phyloP scores from a whole-genome alignment of 2,797 vertebrate genomes.

The Clarias platycephalus region DNA sequence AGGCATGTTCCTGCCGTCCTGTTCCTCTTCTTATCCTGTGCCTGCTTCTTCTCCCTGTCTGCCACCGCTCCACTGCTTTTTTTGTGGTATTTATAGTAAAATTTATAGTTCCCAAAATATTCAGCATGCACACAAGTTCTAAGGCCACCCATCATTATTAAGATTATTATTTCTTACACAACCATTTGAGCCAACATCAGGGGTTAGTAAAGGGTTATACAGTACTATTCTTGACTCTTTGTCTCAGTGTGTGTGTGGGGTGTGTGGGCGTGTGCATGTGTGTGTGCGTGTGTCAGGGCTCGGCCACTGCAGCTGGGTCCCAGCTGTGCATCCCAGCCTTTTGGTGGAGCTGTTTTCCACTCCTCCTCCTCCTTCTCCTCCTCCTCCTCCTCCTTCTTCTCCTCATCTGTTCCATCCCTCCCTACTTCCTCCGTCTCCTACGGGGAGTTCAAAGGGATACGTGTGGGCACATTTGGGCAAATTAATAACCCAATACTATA shows the following conservation, averaged over 20 bases:
- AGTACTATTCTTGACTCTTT: conserved; percentile 38
- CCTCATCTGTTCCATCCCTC: conserved; percentile 36
- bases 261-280: not conserved
- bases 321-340: conserved; percentile 76
- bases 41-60: conserved; percentile 27
- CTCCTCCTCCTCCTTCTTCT: conserved; percentile 33
- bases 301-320: conserved; percentile 72
- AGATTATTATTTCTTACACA: conserved; percentile 75
- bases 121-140: conserved; percentile 28
- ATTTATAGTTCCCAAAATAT: conserved; percentile 45
- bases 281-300: conserved; percentile 48
- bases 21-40: conserved; percentile 26
- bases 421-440: conserved; percentile 57
- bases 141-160: conserved; percentile 75
- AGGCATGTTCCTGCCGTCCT: conserved; percentile 20
- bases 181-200: conserved; percentile 63
- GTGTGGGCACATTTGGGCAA: conserved; percentile 58
- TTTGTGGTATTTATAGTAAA: conserved; percentile 45
- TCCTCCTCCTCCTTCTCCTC: conserved; percentile 31
- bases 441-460: conserved; percentile 72
- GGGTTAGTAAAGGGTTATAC: conserved; percentile 45
- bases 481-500: conserved; percentile 62
- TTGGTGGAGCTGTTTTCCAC: conserved; percentile 53
- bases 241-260: conserved; percentile 34
- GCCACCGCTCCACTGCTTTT: conserved; percentile 7